A percentile compares a stretch with the other conserved stretches of the same genome.
Conservation (phyloP, 2,797 vertebrate species). For the Kryptolebias ocellatus region DNA sequence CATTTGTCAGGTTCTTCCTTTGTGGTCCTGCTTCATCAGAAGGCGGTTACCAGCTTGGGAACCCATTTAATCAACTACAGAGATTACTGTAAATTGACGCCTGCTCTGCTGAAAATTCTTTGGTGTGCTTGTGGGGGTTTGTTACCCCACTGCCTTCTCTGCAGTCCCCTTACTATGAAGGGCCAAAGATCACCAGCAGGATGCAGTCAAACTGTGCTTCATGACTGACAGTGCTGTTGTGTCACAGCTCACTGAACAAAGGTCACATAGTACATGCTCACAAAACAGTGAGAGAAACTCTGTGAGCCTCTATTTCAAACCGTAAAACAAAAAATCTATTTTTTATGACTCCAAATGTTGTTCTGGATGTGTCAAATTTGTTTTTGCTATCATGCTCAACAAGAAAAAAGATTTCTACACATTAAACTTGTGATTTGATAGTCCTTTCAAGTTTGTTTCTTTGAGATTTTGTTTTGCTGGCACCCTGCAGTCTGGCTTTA, state of each 20-base stretch:
- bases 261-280: constrained; percentile 42
- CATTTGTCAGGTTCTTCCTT: constrained; percentile 58
- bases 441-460: constrained; percentile 14
- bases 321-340: constrained; percentile 4
- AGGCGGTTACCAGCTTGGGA: constrained; percentile 56
- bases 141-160: constrained; percentile 31
- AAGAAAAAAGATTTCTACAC: constrained; percentile 15
- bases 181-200: constrained; percentile 63
- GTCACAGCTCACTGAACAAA: constrained; percentile 46
- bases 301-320: constrained; percentile 38
- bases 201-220: constrained; percentile 50
- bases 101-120: constrained; percentile 63
- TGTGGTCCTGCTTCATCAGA: constrained; percentile 59
- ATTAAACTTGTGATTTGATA: constrained; percentile 39
- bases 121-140: constrained; percentile 49
- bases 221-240: constrained; percentile 76
- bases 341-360: constrained; percentile 12
- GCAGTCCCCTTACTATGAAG: constrained; percentile 41
- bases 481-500: constrained; percentile 50
- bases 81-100: constrained; percentile 76
- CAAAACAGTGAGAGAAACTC: constrained; percentile 51
- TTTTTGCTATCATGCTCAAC: constrained; percentile 15
- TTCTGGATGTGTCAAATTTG: constrained; percentile 5
- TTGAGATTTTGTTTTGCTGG: constrained; percentile 32
- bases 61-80: constrained; percentile 74